Conservation (phyloP, 2,888 invertebrate genomes). For the Caenorhabditis sp. region DNA sequence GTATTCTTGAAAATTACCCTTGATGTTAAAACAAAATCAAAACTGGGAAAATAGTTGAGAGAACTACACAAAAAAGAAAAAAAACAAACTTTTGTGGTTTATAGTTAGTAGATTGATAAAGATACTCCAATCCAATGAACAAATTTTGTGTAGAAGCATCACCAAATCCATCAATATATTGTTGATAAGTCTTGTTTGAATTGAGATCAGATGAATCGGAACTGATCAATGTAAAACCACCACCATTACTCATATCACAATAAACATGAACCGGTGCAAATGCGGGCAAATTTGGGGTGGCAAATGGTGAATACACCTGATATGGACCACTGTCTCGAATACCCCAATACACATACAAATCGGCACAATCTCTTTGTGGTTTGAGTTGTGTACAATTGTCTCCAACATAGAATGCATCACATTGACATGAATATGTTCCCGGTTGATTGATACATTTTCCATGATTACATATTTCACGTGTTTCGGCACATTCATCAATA, state of each 20-base stretch:
- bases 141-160: conserved; percentile 25
- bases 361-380: conserved; percentile 59
- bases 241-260: conserved; percentile 48
- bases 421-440: conserved; percentile 78
- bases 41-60: no score
- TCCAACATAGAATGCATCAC: conserved; percentile 49
- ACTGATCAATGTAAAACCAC: conserved; percentile 58
- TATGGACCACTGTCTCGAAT: conserved; percentile 42
- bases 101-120: conserved; percentile 48
- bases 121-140: conserved; percentile 58
- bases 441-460: conserved; percentile 81
- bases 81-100: conserved; percentile 37
- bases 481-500: conserved; percentile 56
- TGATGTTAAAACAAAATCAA: no score
- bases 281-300: conserved; percentile 15
- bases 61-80: no score
- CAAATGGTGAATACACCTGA: conserved; percentile 25
- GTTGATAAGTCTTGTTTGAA: conserved; percentile 30
- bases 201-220: conserved; percentile 33
- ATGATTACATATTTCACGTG: conserved; percentile 72
- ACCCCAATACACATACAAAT: conserved; percentile 54
- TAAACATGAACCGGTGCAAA: conserved; percentile 33
- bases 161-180: conserved; percentile 51
- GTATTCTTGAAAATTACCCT: no score
- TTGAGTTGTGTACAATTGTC: conserved; percentile 50